Conservation (phyloP, 2,797 vertebrate genomes). For the Champsocephalus esox region DNA sequence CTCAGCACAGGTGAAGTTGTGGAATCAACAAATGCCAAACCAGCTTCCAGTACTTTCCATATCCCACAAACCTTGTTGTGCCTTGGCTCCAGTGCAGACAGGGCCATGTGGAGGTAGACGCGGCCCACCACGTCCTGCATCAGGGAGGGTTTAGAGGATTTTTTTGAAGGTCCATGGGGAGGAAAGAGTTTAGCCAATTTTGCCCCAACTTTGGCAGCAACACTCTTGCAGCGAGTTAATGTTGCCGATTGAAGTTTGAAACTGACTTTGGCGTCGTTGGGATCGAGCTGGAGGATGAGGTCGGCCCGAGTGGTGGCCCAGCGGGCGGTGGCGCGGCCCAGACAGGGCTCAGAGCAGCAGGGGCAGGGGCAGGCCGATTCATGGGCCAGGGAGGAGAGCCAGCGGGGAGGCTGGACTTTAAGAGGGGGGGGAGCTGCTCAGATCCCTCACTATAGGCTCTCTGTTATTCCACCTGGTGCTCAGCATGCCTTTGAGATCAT, state of each 20-base stretch:
- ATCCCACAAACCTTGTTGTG: slow-evolving; percentile 68
- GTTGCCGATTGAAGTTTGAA: slow-evolving; percentile 76
- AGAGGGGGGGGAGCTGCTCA: slow-evolving; percentile 83
- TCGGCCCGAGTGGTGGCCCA: slow-evolving; percentile 87
- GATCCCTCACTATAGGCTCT: slow-evolving; percentile 77
- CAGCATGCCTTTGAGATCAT: slow-evolving; percentile 84
- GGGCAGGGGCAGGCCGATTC: slow-evolving; percentile 80
- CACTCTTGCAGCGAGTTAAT: slow-evolving; percentile 78
- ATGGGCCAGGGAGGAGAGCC: slow-evolving; percentile 85
- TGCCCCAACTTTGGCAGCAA: slow-evolving; percentile 66
- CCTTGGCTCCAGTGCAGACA: slow-evolving; percentile 71
- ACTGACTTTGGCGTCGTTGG: slow-evolving; percentile 69
- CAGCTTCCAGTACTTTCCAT: slow-evolving; percentile 85
- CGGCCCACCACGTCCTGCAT: slow-evolving; percentile 84
- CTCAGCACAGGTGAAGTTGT: slow-evolving; percentile 72
- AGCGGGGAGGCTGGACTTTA: slow-evolving; percentile 74
- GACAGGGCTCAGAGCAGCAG: slow-evolving; percentile 87
- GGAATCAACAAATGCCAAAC: slow-evolving; percentile 82
- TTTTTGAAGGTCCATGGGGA: slow-evolving; percentile 14
- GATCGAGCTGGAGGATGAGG: slow-evolving; percentile 67
- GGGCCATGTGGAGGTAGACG: slow-evolving; percentile 83
- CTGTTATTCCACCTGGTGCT: slow-evolving; percentile 75
- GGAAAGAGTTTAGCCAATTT: slow-evolving; percentile 65
- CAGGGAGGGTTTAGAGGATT: slow-evolving; percentile 54
- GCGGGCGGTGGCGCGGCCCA: slow-evolving; percentile 85